phyloP scores from a whole-genome alignment of 2,888 invertebrate species.

The Hydropsyche betteni region DNA sequence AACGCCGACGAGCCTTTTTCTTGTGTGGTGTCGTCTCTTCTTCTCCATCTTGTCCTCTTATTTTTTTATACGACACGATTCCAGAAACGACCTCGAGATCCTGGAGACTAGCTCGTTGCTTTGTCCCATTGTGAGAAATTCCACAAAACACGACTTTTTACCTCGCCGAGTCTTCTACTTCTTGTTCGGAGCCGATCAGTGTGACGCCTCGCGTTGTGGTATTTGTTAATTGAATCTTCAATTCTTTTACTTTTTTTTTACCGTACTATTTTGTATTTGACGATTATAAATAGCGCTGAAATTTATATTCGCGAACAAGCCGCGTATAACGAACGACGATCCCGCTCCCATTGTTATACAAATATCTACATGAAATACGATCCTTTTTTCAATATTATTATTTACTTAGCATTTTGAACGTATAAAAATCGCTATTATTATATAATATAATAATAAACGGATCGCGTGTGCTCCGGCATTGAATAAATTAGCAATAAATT shows the following conservation, averaged over 20 bases:
- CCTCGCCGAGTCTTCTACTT: background rate
- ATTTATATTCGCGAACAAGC: slow-evolving; percentile 18
- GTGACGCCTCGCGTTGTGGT: background rate
- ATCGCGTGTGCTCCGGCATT: slow-evolving; percentile 33
- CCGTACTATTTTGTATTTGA: no score
- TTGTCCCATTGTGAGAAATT: slow-evolving; percentile 30
- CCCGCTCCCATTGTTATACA: slow-evolving; percentile 18
- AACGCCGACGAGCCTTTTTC: slow-evolving; percentile 31
- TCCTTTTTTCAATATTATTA: slow-evolving; percentile 8
- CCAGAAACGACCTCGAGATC: slow-evolving; percentile 31
- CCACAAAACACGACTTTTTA: slow-evolving; percentile 33
- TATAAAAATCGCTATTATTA: slow-evolving; percentile 22
- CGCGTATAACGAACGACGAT: slow-evolving; percentile 29
- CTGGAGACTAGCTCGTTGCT: slow-evolving; percentile 2
- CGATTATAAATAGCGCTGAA: no score
- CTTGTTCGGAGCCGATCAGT: background rate
- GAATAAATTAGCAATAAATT: slow-evolving; percentile 51
- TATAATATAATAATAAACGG: slow-evolving; percentile 15
- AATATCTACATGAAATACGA: slow-evolving; percentile 33
- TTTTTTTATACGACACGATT: slow-evolving; percentile 27
- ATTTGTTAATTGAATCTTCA: slow-evolving; percentile 23
- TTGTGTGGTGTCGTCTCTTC: slow-evolving; percentile 3
- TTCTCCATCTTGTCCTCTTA: background rate
- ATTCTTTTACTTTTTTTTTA: background rate
- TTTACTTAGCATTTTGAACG: background rate